Evolutionary conservation across 92 coral and sea anemone species (phyloP).

Genomic region (Palythoa heliodiscus): DNA sequence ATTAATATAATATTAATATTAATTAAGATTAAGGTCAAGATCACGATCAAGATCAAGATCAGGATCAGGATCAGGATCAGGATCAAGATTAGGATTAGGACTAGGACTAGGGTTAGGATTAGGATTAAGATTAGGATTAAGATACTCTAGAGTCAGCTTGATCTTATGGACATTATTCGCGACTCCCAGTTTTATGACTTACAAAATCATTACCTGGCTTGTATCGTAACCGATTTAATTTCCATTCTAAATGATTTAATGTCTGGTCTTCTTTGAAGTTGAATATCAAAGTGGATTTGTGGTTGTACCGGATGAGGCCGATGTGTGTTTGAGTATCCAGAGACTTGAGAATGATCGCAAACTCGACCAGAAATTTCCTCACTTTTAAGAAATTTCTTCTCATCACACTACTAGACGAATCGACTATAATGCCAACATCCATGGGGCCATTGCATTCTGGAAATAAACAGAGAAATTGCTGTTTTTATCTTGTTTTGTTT

Average conservation of each 20-base stretch:
- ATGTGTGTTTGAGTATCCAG: slow-evolving; percentile 15
- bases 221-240: background rate
- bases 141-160: too few relatives aligned
- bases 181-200: background rate
- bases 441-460: slow-evolving; percentile 35
- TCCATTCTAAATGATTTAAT: background rate
- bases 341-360: slow-evolving; percentile 8
- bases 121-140: too few relatives aligned
- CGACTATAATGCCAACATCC: slow-evolving; percentile 35
- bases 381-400: slow-evolving; percentile 1
- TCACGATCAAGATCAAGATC: too few relatives aligned
- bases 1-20: too few relatives aligned
- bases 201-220: slow-evolving; percentile 12
- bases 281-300: slow-evolving; percentile 16
- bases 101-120: too few relatives aligned
- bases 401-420: slow-evolving; percentile 36
- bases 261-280: slow-evolving; percentile 29
- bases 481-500: background rate
- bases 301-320: slow-evolving; percentile 31
- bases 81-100: too few relatives aligned
- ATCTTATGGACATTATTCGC: too few relatives aligned
- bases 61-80: too few relatives aligned
- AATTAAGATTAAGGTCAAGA: too few relatives aligned
- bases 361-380: slow-evolving; percentile 12
- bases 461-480: background rate